Percentiles rank a stretch among this genome's conserved stretches.
Evolutionary conservation across 2,113 vertebrate species (phyloP).

Genomic region (Leptodactylus fuscus): DNA sequence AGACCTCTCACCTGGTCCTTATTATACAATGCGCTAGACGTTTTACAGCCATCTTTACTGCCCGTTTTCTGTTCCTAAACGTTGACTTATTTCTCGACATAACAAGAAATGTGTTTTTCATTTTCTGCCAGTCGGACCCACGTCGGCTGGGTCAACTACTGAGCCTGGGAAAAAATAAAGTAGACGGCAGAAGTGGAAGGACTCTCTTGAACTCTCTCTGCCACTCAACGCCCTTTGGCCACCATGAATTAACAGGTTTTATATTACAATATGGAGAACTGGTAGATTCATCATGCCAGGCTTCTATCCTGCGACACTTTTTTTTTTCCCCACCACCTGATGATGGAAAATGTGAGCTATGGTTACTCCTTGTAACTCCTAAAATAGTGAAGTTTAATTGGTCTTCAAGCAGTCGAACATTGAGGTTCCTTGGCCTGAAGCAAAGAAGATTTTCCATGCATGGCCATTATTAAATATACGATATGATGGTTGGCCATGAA

Average conservation of each 20-base stretch:
- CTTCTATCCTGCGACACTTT: background rate
- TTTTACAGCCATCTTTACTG: constrained; percentile 50
- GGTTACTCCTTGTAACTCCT: background rate
- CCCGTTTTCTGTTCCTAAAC: constrained; percentile 25
- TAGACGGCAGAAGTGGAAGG: background rate
- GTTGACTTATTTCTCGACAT: constrained; percentile 45
- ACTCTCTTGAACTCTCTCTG: background rate
- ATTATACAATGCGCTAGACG: constrained; percentile 42
- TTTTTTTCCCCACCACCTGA: background rate
- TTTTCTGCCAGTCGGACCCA: constrained; percentile 41
- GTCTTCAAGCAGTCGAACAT: background rate
- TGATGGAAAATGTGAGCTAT: background rate
- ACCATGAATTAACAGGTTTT: background rate
- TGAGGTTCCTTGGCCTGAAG: background rate
- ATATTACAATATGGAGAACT: background rate
- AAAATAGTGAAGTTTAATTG: background rate
- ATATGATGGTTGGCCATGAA: too few relatives aligned
- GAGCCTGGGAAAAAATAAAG: constrained; percentile 34
- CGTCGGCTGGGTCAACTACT: background rate
- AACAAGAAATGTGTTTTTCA: constrained; percentile 52
- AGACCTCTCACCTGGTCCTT: constrained; percentile 54
- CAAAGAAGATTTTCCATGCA: background rate
- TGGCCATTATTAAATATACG: too few relatives aligned
- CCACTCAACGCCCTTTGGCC: background rate
- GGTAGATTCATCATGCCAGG: background rate